Evolutionary conservation across 2,113 vertebrate genomes (phyloP).

Genomic region (Lepidothrix coronata): DNA sequence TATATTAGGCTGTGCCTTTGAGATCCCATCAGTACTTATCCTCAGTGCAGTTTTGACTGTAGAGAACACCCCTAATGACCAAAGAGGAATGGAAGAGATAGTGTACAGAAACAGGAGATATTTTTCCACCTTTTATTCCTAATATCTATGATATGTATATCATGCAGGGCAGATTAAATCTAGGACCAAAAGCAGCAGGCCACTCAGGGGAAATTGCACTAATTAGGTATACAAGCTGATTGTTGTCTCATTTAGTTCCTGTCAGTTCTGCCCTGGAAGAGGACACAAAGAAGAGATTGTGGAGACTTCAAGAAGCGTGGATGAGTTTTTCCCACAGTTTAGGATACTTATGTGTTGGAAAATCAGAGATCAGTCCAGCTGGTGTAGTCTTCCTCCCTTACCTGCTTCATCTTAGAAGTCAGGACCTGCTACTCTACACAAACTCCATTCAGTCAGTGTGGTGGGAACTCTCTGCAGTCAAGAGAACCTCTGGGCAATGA

Average conservation of each 20-base stretch:
- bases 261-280: background rate
- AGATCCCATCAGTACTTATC: background rate
- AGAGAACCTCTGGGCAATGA: background rate
- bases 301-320: background rate
- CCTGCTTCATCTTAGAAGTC: background rate
- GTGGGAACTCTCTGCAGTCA: background rate
- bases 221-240: background rate
- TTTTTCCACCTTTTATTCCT: background rate
- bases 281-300: slow-evolving; percentile 1
- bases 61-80: background rate
- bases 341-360: background rate
- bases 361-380: background rate
- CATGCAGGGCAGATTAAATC: background rate
- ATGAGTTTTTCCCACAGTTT: background rate
- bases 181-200: background rate
- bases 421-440: background rate
- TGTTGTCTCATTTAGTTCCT: slow-evolving; percentile 26
- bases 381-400: background rate
- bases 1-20: background rate
- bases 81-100: background rate
- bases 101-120: background rate
- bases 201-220: background rate
- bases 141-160: background rate
- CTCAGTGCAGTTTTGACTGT: background rate
- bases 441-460: background rate